These are phyloP conservation scores for Huso huso DNA, from an alignment of 2,797 vertebrate species.

Conservation along the genomic window DNA sequence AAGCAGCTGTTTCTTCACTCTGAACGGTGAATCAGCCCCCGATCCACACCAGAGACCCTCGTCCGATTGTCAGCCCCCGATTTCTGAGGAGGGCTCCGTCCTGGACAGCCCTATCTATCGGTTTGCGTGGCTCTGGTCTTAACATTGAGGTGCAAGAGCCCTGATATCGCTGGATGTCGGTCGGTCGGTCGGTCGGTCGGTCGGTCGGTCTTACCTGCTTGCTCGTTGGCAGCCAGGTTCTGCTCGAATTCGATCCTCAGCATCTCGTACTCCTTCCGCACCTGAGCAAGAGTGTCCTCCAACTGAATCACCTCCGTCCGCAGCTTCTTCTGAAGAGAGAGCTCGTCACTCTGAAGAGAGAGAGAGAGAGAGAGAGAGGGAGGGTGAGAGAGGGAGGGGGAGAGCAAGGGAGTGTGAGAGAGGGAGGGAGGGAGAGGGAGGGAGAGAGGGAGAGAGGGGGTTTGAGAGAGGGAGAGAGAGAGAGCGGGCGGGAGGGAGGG, in stretches of 20 bases:
- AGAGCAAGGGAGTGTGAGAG: no score
- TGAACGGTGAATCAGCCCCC: no score
- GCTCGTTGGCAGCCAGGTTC: conserved; percentile 92
- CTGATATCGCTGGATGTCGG: not conserved
- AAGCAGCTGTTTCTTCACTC: no score
- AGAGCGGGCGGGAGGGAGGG: not conserved
- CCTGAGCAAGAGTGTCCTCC: conserved; percentile 92
- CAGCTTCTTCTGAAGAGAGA: conserved; percentile 64
- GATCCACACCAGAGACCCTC: no score
- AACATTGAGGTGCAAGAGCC: not conserved
- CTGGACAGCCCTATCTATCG: no score
- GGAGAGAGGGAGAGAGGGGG: not conserved
- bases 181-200: not conserved
- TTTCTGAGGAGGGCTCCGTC: no score
- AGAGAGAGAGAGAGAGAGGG: no score
- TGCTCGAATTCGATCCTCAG: conserved; percentile 95
- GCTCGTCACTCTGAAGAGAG: no score
- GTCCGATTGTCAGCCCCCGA: no score
- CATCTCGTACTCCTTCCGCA: conserved; percentile 98
- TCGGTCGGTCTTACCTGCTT: conserved; percentile 75
- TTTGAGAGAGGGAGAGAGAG: no score
- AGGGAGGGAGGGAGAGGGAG: no score
- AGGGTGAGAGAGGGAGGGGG: no score
- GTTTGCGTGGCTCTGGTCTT: not conserved
- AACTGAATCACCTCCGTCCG: conserved; percentile 95